Evolutionary conservation across 2,113 vertebrate species (phyloP), one percentile per base, ranked within the genome.

Genomic region (Ciconia stormi): DNA sequence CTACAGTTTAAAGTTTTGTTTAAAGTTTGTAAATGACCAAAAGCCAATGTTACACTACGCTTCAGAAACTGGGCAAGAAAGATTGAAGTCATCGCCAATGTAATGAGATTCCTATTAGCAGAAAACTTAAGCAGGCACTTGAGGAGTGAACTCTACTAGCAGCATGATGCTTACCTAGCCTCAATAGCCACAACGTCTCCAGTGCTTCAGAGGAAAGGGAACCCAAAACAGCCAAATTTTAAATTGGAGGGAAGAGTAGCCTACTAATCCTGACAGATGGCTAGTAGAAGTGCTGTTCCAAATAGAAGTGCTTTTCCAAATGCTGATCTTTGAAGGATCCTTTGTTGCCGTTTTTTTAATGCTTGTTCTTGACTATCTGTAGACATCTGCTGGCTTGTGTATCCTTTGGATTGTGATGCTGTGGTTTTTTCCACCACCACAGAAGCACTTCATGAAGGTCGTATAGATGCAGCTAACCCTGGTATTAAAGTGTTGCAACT

Each of bases 361-460:
- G 23, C 38, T 69, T 32, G 12, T 70, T 74, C 27, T 73, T 77
- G 15, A 25, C 49, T 65, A 9, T 13, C 49, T 53, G 53, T 52
- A 58, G 53, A n/a, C 7, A 2, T 66, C 55, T 86, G 25, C 32
- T 69, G n/a, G 10, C 34, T 46, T 91, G 8, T 62, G 7, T 59
- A 18, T 80, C 23, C 50, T 86, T 72, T 61, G 47, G n/a, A 74
- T 8, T 44, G 6, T 56, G 44, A 46, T 58, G 20, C 26, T 73
- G 29, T 81, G 26, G 10, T 61, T 90, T 95, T 66, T 66, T 17
- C 21, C 36, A 52, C 58, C 11, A 11, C 27, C 32, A 27, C 8
- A 52, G 36, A 25, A 2, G 1, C 2, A 30, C 26, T 66, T 85
- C 20, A 1, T 36, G 27, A 26, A 53, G 44, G 15, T 76, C 0